Evolutionary conservation across 2,888 invertebrate genomes (phyloP), one percentile per base, ranked within the genome.

Genomic region (Caenorhabditis sp.): DNA sequence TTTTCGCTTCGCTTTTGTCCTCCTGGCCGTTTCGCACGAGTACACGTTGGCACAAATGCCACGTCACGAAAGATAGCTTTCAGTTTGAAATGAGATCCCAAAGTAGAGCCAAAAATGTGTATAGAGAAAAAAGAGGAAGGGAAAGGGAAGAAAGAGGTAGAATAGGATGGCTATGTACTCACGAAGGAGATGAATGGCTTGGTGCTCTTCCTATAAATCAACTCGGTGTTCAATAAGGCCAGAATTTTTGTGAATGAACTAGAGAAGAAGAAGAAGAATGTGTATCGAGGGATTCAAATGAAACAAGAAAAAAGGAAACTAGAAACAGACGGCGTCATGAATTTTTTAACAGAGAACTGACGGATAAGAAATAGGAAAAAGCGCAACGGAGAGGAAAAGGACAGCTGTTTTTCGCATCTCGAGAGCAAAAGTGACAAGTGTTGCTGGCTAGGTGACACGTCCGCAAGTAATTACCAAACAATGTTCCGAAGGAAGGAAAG

Each of bases 371-470:
- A 48, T 5, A 15, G 24, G 17, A 27, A n/a, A 13, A 56, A 52
- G n/a, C n/a, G n/a, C n/a, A n/a, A n/a, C n/a, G n/a, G n/a, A n/a
- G n/a, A 32, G 22, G 15, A 17, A 59, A 52, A 70, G 53, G 70
- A 59, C 70, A 70, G 70, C 59, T 70, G 70, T 59, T 70, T 70
- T 70, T 59, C 39, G 8, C 30, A 43, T 66, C 56, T 32, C 43
- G 46, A 26, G 46, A 46, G 46, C 26, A 13, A 50, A 52, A 32
- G 37, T 58, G 68, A 68, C 68, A 68, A 58, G 43, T 68, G 68
- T 58, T 35, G 43, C 41, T 32, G 46, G 56, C 13, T 56, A 46
- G 45, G 39, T 56, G 56, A 56, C 55, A 56, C 46, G 35, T 20
- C 65, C 53, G 41, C 48, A 39, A 27, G 27, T 66, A 66, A 66